Conservation (phyloP, 2,113 vertebrate genomes). For the Xiphophorus couchianus region DNA sequence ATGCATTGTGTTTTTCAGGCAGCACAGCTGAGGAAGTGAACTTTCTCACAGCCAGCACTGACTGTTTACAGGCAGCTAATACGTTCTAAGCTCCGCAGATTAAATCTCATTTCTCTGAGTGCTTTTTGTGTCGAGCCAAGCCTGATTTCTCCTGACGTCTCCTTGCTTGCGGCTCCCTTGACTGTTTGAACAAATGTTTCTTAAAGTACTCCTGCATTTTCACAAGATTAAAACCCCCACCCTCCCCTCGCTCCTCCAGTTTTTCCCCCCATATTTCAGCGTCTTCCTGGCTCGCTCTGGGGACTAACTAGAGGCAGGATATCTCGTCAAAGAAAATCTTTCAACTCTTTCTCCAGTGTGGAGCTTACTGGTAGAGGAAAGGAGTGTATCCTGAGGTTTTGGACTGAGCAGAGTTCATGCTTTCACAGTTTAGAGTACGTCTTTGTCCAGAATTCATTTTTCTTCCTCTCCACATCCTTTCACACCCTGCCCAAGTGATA, state of each 20-base stretch:
- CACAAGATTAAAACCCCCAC: conserved; percentile 49
- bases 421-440: conserved; percentile 22
- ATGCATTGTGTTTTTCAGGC: conserved; percentile 46
- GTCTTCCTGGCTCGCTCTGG: conserved; percentile 43
- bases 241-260: conserved; percentile 3
- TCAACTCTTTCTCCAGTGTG: conserved; percentile 42
- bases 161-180: conserved; percentile 46
- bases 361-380: conserved; percentile 31
- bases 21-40: conserved; percentile 33
- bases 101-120: conserved; percentile 74
- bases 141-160: conserved; percentile 68
- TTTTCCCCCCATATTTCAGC: conserved; percentile 48
- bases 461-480: conserved; percentile 40
- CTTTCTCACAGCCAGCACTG: conserved; percentile 63
- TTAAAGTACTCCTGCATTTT: conserved; percentile 67
- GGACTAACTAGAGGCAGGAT: conserved; percentile 44
- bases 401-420: conserved; percentile 22
- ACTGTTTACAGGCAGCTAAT: conserved; percentile 67
- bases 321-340: conserved; percentile 55
- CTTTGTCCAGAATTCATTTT: conserved; percentile 50
- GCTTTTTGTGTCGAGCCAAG: conserved; percentile 73
- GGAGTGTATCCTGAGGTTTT: conserved; percentile 30
- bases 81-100: conserved; percentile 67
- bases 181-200: conserved; percentile 62
- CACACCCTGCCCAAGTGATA: conserved; percentile 17